Conservation (phyloP, 2,113 vertebrate genomes). For the Carlito syrichta region DNA sequence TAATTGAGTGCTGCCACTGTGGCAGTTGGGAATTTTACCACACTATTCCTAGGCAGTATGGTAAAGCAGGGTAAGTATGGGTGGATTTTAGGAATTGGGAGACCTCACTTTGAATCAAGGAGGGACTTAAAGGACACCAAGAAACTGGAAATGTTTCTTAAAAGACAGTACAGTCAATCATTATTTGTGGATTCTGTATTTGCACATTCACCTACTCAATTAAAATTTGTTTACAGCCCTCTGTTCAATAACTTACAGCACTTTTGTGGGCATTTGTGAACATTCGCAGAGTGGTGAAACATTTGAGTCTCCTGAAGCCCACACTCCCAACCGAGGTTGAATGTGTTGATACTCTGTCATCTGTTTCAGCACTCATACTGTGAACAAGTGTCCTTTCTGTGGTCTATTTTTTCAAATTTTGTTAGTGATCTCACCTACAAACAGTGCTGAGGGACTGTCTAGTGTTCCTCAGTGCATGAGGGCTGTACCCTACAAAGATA, state of each 20-base stretch:
- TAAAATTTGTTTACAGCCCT: background rate
- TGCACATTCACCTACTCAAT: background rate
- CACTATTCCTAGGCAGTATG: background rate
- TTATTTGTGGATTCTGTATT: background rate
- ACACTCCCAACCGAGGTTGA: background rate
- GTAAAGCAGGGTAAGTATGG: background rate
- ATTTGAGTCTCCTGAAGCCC: background rate
- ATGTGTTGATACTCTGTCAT: background rate
- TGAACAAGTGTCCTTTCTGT: background rate
- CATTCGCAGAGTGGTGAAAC: background rate
- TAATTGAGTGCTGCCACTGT: background rate
- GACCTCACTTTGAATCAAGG: background rate
- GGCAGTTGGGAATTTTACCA: background rate
- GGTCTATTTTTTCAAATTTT: background rate
- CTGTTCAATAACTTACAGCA: background rate
- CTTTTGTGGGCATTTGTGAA: background rate
- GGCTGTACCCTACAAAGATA: background rate
- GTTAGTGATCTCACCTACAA: background rate
- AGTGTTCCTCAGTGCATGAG: background rate
- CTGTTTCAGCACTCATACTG: background rate
- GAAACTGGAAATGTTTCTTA: background rate
- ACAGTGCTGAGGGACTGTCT: background rate
- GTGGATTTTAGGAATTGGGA: background rate
- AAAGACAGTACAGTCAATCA: background rate
- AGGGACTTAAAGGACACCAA: background rate